Conservation (phyloP, 35 echinoderm and acorn worm genomes). For the Apostichopus japonicus region DNA sequence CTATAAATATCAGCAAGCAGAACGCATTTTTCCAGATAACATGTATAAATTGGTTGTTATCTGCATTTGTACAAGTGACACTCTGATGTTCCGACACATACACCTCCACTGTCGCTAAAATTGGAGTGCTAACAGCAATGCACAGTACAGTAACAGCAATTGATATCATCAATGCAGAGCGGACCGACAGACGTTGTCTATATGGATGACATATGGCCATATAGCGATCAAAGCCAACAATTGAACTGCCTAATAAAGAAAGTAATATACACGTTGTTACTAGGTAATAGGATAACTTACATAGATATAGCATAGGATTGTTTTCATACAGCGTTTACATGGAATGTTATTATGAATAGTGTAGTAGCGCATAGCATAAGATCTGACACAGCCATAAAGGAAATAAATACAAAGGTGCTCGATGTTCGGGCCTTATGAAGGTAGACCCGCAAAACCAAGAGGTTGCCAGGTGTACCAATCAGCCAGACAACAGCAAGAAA, state of each 20-base stretch:
- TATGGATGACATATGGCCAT: conserved; percentile 5
- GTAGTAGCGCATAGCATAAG: conserved; percentile 8
- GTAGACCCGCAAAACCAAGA: conserved; percentile 38
- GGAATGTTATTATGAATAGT: not conserved
- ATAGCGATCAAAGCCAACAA: conserved; percentile 14
- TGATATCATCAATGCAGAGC: conserved; percentile 6
- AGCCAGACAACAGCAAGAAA: conserved; percentile 27
- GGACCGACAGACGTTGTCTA: not conserved
- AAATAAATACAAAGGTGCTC: conserved; percentile 53
- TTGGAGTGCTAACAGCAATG: not conserved
- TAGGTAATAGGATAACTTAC: not conserved
- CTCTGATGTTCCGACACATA: not conserved
- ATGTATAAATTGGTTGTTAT: not conserved
- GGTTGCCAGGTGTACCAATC: conserved; percentile 49
- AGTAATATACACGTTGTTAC: not conserved
- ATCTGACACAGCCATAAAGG: conserved; percentile 40
- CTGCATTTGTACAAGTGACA: not conserved
- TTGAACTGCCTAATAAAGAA: not conserved
- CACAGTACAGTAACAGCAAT: not conserved
- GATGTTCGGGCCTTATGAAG: conserved; percentile 1
- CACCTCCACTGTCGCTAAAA: not conserved
- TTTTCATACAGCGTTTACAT: too few relatives aligned
- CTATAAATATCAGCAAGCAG: not conserved
- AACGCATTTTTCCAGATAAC: not conserved
- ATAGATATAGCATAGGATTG: not conserved